phyloP scores from a whole-genome alignment of 2,797 vertebrate species.

The Holocentrus rufus region DNA sequence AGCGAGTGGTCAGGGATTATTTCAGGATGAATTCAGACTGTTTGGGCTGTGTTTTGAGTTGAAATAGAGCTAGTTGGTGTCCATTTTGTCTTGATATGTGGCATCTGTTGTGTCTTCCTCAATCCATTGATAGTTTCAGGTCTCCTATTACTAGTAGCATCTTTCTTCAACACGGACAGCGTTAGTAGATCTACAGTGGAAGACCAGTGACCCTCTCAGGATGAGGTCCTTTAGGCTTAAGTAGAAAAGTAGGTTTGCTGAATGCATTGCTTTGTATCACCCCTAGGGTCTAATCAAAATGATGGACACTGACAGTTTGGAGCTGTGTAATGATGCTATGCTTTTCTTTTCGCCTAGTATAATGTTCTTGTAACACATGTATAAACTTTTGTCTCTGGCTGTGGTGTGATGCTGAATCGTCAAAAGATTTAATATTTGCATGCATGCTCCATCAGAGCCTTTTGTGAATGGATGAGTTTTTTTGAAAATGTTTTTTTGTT shows the following conservation, averaged over 20 bases:
- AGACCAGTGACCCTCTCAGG: constrained; percentile 72
- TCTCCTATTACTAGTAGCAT: constrained; percentile 74
- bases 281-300: constrained; percentile 66
- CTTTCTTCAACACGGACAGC: constrained; percentile 68
- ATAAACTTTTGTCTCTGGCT: constrained; percentile 83
- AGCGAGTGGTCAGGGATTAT: constrained; percentile 78
- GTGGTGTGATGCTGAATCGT: constrained; percentile 83
- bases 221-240: constrained; percentile 65
- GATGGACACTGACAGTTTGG: constrained; percentile 72
- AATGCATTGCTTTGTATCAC: constrained; percentile 69
- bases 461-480: constrained; percentile 82
- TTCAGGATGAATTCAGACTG: constrained; percentile 79
- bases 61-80: constrained; percentile 73
- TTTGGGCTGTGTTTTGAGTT: constrained; percentile 74
- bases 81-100: constrained; percentile 76
- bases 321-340: constrained; percentile 75
- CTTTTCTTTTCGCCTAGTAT: constrained; percentile 80
- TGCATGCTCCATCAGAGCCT: constrained; percentile 82
- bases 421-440: constrained; percentile 83
- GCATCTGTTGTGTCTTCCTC: constrained; percentile 78
- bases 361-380: constrained; percentile 82
- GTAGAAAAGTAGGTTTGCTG: constrained; percentile 68
- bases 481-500: constrained; percentile 70
- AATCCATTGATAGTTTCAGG: constrained; percentile 76
- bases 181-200: constrained; percentile 71